Percentiles rank a stretch among this genome's conserved stretches.
These are phyloP conservation scores for Lordiphosa clarofinis DNA, from an alignment of 1,140 invertebrate genomes.

Conservation along the genomic window DNA sequence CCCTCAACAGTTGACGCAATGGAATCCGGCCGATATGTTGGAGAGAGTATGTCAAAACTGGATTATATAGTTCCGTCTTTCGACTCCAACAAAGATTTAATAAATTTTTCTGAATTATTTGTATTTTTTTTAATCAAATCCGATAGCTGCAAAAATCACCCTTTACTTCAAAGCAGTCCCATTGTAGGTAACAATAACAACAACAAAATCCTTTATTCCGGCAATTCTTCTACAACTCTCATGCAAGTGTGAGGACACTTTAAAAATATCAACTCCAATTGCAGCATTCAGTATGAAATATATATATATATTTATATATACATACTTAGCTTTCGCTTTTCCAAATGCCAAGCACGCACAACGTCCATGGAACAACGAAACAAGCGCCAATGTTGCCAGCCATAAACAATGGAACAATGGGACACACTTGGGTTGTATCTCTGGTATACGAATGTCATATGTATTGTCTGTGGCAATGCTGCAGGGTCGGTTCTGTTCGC, in stretches of 20 bases:
- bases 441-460: slow-evolving; percentile 20
- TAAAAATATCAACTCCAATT: slow-evolving; percentile 74
- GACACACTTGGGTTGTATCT: slow-evolving; percentile 20
- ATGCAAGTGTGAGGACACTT: slow-evolving; percentile 36
- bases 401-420: slow-evolving; percentile 65
- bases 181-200: background rate
- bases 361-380: slow-evolving; percentile 16
- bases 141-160: no score
- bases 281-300: slow-evolving; percentile 57
- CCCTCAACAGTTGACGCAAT: no score
- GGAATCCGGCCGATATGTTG: no score
- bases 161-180: no score
- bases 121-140: no score
- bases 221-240: slow-evolving; percentile 4
- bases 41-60: no score
- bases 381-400: slow-evolving; percentile 51
- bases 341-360: slow-evolving; percentile 68
- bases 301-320: slow-evolving; percentile 6
- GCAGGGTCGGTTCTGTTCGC: slow-evolving; percentile 9
- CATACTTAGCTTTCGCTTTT: slow-evolving; percentile 46
- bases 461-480: slow-evolving; percentile 29
- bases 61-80: no score
- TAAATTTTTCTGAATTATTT: no score
- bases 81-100: no score
- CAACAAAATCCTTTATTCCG: slow-evolving; percentile 15